phyloP scores from a whole-genome alignment of 1,140 invertebrate genomes.

The Pentalonia nigronervosa region DNA sequence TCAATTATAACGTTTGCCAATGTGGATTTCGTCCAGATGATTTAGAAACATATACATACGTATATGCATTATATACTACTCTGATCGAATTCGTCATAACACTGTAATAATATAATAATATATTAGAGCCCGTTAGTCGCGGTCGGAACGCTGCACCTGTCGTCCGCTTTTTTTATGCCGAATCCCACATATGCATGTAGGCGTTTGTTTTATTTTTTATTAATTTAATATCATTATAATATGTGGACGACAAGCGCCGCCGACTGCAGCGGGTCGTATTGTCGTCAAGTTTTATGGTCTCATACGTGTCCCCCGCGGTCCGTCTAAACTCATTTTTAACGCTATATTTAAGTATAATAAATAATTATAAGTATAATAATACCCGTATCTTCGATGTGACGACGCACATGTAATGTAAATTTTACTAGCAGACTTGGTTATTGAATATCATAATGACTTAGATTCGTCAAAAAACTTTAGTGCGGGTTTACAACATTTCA shows the following conservation, averaged over 20 bases:
- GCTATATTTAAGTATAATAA: neutral
- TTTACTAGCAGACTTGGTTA: neutral
- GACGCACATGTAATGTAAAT: neutral
- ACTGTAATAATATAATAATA: neutral
- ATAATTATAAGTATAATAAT: too few relatives aligned
- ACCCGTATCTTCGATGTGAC: neutral
- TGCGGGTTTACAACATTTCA: neutral
- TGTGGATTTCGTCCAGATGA: conserved; percentile 35
- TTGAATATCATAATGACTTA: neutral
- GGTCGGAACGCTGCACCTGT: neutral
- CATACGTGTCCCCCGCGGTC: neutral
- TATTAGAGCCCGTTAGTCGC: neutral
- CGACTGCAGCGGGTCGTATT: neutral
- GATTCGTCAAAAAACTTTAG: neutral
- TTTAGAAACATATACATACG: conserved; percentile 12
- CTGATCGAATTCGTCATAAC: neutral
- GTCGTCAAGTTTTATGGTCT: neutral
- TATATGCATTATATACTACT: neutral
- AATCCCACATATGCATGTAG: neutral
- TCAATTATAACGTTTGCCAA: conserved; percentile 44
- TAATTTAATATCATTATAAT: neutral
- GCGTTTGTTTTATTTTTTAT: neutral
- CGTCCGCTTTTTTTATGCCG: neutral
- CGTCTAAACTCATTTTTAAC: neutral
- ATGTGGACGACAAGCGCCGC: neutral